Conservation (phyloP, 2,888 invertebrate genomes). For the Pecten maximus region DNA sequence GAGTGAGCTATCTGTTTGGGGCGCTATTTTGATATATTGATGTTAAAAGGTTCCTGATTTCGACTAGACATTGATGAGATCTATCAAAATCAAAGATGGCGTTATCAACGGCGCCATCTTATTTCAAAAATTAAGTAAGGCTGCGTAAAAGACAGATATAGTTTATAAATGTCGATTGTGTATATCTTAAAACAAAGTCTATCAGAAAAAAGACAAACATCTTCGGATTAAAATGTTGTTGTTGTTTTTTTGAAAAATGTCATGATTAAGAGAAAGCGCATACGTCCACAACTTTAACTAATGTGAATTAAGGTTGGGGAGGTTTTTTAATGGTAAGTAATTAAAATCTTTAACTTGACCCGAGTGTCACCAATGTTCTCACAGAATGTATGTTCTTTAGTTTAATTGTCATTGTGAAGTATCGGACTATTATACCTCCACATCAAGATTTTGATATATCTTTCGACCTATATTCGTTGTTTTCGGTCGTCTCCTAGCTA, state of each 20-base stretch:
- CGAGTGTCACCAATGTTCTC: no score
- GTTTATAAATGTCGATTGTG: background rate
- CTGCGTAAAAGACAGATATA: background rate
- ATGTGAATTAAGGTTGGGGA: no score
- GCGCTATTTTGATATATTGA: background rate
- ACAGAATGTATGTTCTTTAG: no score
- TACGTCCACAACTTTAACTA: background rate
- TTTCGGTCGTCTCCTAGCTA: no score
- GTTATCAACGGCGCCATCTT: background rate
- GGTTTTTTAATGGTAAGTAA: no score
- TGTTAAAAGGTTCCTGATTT: slow-evolving; percentile 17
- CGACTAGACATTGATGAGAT: slow-evolving; percentile 35
- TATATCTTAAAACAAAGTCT: background rate
- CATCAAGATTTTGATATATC: no score
- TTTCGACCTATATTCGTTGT: no score
- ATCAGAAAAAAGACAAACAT: background rate
- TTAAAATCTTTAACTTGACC: no score
- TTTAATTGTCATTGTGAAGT: no score
- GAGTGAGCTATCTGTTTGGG: background rate
- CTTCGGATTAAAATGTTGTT: background rate
- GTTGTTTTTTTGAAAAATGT: background rate
- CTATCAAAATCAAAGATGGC: slow-evolving; percentile 27
- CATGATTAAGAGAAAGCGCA: background rate
- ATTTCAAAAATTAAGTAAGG: background rate
- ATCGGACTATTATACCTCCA: no score